These are phyloP conservation scores for Eupithecia vulgata DNA, from an alignment of 2,888 invertebrate species.

Conservation along the genomic window DNA sequence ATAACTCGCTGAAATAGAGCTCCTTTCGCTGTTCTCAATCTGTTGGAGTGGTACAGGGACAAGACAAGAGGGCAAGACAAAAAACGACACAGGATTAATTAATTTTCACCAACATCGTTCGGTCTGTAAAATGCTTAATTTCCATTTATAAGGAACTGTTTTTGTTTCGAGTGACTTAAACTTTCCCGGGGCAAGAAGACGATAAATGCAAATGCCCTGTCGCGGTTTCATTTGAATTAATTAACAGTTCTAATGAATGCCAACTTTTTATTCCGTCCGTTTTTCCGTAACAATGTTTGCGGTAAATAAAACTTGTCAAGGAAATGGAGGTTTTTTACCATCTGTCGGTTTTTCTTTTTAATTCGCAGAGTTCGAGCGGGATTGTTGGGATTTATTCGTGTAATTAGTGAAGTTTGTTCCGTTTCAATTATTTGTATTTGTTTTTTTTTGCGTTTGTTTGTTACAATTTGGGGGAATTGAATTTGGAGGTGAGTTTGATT, in stretches of 20 bases:
- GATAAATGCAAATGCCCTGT: constrained; percentile 79
- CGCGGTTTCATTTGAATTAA: constrained; percentile 84
- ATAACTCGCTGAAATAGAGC: not conserved
- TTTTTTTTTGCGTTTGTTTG: constrained; percentile 68
- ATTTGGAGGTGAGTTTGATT: constrained; percentile 66
- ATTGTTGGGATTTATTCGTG: constrained; percentile 82
- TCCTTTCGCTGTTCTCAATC: not conserved
- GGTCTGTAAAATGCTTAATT: constrained; percentile 80
- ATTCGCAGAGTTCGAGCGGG: constrained; percentile 70
- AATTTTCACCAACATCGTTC: constrained; percentile 70
- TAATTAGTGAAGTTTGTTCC: constrained; percentile 83
- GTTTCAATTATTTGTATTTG: constrained; percentile 76
- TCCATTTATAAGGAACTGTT: constrained; percentile 72
- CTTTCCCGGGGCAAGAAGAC: constrained; percentile 70
- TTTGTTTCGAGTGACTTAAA: constrained; percentile 66
- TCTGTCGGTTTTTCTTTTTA: constrained; percentile 76
- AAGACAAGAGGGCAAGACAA: constrained; percentile 56
- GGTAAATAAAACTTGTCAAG: constrained; percentile 83
- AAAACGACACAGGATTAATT: constrained; percentile 77
- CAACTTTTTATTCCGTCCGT: constrained; percentile 76
- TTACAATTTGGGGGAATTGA: constrained; percentile 71
- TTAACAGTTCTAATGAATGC: constrained; percentile 82
- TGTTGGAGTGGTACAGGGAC: constrained; percentile 55
- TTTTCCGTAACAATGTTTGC: constrained; percentile 81
- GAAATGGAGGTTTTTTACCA: constrained; percentile 76